These are phyloP conservation scores for Tenthredo notha DNA, from an alignment of 2,888 invertebrate species.

Conservation along the genomic window DNA sequence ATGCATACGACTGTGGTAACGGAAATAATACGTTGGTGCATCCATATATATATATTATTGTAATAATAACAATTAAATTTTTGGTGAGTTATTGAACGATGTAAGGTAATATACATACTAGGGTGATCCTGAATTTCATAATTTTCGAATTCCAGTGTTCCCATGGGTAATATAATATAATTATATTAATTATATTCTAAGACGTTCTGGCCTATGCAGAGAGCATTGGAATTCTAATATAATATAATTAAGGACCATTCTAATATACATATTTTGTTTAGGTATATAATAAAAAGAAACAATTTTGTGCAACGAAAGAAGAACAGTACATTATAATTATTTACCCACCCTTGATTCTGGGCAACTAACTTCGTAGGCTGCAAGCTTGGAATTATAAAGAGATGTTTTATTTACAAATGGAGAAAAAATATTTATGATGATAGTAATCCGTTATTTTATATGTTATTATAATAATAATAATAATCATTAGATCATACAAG, in stretches of 20 bases:
- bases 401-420: slow-evolving; percentile 55
- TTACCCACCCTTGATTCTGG: slow-evolving; percentile 71
- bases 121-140: too few species aligned
- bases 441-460: not conserved
- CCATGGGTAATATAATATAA: too few species aligned
- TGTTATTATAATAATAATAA: not conserved
- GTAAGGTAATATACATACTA: not conserved
- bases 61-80: not conserved
- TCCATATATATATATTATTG: not conserved
- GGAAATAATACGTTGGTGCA: not conserved
- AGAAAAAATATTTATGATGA: slow-evolving; percentile 18
- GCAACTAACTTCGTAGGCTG: slow-evolving; percentile 69
- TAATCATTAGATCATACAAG: not conserved
- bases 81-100: not conserved
- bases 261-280: not conserved
- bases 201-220: too few species aligned
- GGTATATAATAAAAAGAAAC: not conserved
- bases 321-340: slow-evolving; percentile 56
- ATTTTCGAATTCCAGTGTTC: too few species aligned
- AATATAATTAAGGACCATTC: too few species aligned
- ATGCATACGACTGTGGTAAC: not conserved
- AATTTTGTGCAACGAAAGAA: slow-evolving; percentile 14
- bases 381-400: slow-evolving; percentile 70
- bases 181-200: too few species aligned
- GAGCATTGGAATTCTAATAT: too few species aligned